phyloP scores from a whole-genome alignment of 2,113 vertebrate genomes.

The Periophthalmus modestus region DNA sequence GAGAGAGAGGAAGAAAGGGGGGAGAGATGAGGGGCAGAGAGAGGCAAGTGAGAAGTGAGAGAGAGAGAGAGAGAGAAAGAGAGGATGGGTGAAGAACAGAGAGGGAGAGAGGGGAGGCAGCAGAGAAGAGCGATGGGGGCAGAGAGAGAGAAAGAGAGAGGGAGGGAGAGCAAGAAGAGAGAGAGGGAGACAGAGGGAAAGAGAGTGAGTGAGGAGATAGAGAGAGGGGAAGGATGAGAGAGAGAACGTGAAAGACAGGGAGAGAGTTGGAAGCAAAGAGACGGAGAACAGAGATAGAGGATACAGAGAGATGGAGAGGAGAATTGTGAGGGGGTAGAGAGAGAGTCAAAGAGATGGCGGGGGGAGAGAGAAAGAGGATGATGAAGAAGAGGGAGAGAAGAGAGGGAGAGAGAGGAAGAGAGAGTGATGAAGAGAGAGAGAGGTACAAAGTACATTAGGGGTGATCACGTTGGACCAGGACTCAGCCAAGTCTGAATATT shows the following conservation, averaged over 20 bases:
- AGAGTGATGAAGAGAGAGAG: no score
- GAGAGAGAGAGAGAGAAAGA: no score
- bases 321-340: not conserved
- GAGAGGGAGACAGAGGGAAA: not conserved
- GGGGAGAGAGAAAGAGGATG: not conserved
- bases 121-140: not conserved
- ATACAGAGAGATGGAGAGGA: not conserved
- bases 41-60: not conserved
- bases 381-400: not conserved
- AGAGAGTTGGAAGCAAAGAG: not conserved
- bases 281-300: not conserved
- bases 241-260: rapidly evolving
- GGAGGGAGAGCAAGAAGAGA: no score
- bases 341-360: not conserved
- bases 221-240: not conserved
- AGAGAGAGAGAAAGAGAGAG: not conserved
- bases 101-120: not conserved
- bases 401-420: not conserved
- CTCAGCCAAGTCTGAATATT: not conserved
- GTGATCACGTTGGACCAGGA: conserved; percentile 20
- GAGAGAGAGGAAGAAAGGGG: not conserved
- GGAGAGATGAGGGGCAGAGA: not conserved
- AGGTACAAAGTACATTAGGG: conserved; percentile 25
- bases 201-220: not conserved
- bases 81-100: not conserved